Evolutionary conservation across 2,797 vertebrate genomes (phyloP).

Genomic region (Melanotaenia pygmaea): DNA sequence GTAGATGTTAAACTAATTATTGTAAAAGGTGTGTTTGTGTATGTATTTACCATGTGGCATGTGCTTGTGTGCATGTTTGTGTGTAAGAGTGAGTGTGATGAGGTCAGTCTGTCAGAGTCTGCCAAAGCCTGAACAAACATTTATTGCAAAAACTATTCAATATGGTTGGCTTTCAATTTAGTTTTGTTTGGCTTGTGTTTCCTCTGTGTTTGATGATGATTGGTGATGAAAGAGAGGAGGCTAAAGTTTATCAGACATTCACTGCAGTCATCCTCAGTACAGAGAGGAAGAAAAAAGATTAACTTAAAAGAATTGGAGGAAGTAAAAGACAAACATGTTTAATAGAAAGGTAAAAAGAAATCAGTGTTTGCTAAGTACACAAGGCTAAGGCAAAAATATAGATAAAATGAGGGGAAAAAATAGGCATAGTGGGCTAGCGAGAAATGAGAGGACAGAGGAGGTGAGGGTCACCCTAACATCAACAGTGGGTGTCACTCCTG

Average conservation of each 20-base stretch:
- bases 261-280: slow-evolving; percentile 1
- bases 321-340: neutral
- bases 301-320: neutral
- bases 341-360: no score
- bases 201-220: slow-evolving; percentile 48
- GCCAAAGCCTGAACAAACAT: slow-evolving; percentile 73
- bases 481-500: slow-evolving; percentile 43
- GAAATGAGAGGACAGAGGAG: slow-evolving; percentile 13
- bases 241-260: slow-evolving; percentile 57
- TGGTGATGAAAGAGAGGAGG: slow-evolving; percentile 61
- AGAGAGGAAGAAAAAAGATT: neutral
- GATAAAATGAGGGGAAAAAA: neutral
- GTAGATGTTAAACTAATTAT: slow-evolving; percentile 25
- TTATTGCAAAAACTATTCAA: slow-evolving; percentile 56
- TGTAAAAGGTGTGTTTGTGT: slow-evolving; percentile 34
- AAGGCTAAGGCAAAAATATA: neutral
- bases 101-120: slow-evolving; percentile 51
- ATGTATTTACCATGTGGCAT: neutral
- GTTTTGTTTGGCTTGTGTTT: slow-evolving; percentile 57
- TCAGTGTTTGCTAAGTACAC: neutral
- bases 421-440: neutral
- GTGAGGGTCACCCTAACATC: slow-evolving; percentile 65
- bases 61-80: slow-evolving; percentile 12
- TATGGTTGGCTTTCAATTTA: slow-evolving; percentile 48
- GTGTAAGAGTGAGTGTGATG: slow-evolving; percentile 24